These are phyloP conservation scores for Cichlasoma orientale DNA, from an alignment of 2,797 vertebrate genomes.

Conservation along the genomic window DNA sequence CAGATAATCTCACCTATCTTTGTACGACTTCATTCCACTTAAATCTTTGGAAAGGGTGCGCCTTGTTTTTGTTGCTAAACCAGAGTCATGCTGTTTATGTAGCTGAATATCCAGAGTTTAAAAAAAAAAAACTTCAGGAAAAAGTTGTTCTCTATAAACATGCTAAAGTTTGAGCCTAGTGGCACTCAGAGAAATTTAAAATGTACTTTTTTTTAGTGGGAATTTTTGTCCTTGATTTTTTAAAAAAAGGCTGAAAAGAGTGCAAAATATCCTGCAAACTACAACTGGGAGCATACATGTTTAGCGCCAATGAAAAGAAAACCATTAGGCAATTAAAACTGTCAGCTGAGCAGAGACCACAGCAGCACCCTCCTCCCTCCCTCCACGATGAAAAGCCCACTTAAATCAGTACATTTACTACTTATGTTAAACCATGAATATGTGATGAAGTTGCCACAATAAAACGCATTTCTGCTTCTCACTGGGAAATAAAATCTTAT, in stretches of 20 bases:
- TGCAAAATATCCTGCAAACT: neutral
- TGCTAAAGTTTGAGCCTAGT: neutral
- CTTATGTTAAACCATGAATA: conserved; percentile 99
- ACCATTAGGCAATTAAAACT: conserved; percentile 92
- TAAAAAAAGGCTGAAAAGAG: conserved; percentile 20
- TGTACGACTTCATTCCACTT: too few relatives aligned
- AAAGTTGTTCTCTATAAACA: neutral
- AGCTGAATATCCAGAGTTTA: neutral
- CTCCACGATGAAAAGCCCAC: conserved; percentile 87
- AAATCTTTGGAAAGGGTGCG: too few relatives aligned
- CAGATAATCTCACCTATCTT: neutral
- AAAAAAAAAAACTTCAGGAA: neutral
- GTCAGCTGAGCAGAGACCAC: conserved; percentile 96
- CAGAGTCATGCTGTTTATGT: neutral
- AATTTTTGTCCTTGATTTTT: conserved; percentile 37
- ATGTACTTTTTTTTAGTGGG: neutral
- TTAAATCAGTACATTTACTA: conserved; percentile 99
- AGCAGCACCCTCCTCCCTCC: conserved; percentile 61
- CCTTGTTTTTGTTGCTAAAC: neutral
- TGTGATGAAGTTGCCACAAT: conserved; percentile 99
- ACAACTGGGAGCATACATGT: conserved; percentile 69
- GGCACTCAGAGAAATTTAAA: too few relatives aligned
- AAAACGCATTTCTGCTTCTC: conserved; percentile 95
- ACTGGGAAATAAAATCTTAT: conserved; percentile 99
- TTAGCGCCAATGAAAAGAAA: conserved; percentile 81